Conservation (phyloP, 2,888 invertebrate genomes). For the Dryomyza anilis region DNA sequence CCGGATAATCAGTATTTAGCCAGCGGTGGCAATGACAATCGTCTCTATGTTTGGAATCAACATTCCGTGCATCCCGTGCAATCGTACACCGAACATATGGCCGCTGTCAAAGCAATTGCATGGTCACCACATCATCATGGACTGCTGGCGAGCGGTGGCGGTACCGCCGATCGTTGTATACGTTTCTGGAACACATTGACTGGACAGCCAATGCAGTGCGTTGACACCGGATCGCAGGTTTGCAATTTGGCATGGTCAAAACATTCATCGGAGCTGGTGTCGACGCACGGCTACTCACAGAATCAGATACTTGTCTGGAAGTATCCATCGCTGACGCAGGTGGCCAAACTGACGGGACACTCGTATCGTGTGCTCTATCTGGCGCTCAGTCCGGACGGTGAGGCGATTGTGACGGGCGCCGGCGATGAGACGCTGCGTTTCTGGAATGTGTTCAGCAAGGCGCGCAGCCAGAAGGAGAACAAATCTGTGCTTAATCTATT, state of each 20-base stretch:
- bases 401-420: slow-evolving; percentile 98
- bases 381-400: slow-evolving; percentile 96
- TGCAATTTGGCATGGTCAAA: slow-evolving; percentile 99
- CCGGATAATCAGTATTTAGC: slow-evolving; percentile 97
- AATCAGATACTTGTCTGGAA: slow-evolving; percentile 99
- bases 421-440: slow-evolving; percentile 97
- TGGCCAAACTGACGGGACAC: slow-evolving; percentile 96
- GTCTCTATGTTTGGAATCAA: slow-evolving; percentile 70
- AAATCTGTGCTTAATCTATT: slow-evolving; percentile 92
- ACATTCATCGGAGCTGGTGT: slow-evolving; percentile 95
- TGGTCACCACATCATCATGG: slow-evolving; percentile 99
- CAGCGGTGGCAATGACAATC: slow-evolving; percentile 93
- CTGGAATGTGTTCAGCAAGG: slow-evolving; percentile 99
- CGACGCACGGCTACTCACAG: slow-evolving; percentile 98
- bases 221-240: slow-evolving; percentile 97
- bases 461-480: slow-evolving; percentile 90
- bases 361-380: slow-evolving; percentile 94
- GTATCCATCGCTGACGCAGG: slow-evolving; percentile 95
- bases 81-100: slow-evolving; percentile 93
- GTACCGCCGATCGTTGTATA: slow-evolving; percentile 97
- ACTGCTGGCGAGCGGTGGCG: slow-evolving; percentile 94
- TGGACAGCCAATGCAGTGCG: slow-evolving; percentile 96
- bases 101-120: slow-evolving; percentile 97
- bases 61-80: slow-evolving; percentile 89
- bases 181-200: slow-evolving; percentile 99